phyloP scores from a whole-genome alignment of 2,888 invertebrate genomes.

The Proisotoma minuta region DNA sequence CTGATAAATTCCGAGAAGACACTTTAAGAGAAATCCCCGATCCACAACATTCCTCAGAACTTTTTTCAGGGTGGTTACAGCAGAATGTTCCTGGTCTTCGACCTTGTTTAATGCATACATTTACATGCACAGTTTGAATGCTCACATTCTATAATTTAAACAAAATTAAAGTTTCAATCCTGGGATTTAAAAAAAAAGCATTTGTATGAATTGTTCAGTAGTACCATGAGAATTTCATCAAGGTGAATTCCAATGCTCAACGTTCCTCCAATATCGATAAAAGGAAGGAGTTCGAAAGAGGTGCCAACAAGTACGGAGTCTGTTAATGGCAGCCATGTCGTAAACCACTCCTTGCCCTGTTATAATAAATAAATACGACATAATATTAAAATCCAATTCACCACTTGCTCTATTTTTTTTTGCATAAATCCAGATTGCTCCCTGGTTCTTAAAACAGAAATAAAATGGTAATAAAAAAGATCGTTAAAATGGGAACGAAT shows the following conservation, averaged over 20 bases:
- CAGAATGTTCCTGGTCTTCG: conserved; percentile 42
- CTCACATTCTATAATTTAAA: conserved; percentile 47
- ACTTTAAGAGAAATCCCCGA: conserved; percentile 44
- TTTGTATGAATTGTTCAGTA: conserved; percentile 13
- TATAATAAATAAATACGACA: too few relatives aligned
- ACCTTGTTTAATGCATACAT: conserved; percentile 49
- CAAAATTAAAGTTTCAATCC: neutral
- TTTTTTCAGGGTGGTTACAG: conserved; percentile 31
- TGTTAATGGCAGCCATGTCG: conserved; percentile 53
- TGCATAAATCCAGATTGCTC: neutral
- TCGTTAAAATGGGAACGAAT: too few relatives aligned
- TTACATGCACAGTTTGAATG: conserved; percentile 48
- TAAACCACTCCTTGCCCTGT: conserved; percentile 54
- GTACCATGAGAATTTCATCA: conserved; percentile 51
- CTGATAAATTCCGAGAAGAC: conserved; percentile 34
- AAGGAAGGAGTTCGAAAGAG: conserved; percentile 53
- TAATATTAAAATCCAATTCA: too few relatives aligned
- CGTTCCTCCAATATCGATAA: conserved; percentile 55
- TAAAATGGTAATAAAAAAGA: too few relatives aligned
- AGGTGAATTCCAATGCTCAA: conserved; percentile 52
- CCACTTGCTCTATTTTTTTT: neutral
- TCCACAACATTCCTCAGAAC: conserved; percentile 35
- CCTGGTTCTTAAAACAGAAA: too few relatives aligned
- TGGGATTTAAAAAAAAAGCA: neutral
- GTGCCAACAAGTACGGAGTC: conserved; percentile 49